Conservation (phyloP, 2,113 vertebrate species). For the Anthoscopus minutus region DNA sequence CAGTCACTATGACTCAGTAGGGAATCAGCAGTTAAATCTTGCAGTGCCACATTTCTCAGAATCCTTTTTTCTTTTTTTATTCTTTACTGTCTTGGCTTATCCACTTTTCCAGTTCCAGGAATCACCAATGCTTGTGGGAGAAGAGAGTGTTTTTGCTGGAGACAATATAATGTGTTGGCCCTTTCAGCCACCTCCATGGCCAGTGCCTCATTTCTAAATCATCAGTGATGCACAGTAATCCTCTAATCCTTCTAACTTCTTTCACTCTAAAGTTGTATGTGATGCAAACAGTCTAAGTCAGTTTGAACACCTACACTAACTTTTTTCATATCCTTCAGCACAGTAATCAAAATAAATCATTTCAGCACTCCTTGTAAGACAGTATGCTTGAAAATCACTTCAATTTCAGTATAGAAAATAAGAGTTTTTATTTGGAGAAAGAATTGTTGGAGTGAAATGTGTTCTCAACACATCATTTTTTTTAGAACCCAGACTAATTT, state of each 20-base stretch:
- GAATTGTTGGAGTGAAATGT: not conserved
- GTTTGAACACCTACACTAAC: not conserved
- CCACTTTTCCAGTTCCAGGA: not conserved
- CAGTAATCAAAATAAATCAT: not conserved
- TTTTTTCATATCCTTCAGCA: not conserved
- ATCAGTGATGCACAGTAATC: not conserved
- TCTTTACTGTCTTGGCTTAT: not conserved
- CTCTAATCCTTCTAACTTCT: constrained; percentile 16
- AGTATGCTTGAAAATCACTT: not conserved
- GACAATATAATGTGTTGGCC: not conserved
- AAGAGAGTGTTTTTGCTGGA: not conserved
- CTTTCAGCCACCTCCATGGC: not conserved
- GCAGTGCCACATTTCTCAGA: not conserved
- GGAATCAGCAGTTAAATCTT: not conserved
- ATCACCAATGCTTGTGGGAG: not conserved
- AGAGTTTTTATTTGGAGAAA: not conserved
- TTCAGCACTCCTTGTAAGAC: not conserved
- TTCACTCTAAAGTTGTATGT: not conserved
- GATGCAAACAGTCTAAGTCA: constrained; percentile 14
- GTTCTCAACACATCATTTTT: not conserved
- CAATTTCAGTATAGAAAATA: not conserved
- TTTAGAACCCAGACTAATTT: not conserved
- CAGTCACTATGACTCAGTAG: not conserved
- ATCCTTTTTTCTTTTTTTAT: not conserved
- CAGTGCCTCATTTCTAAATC: not conserved